A percentile compares a stretch with the other conserved stretches of the same genome.
These are phyloP conservation scores for Ischnura elegans DNA, from an alignment of 2,888 invertebrate species.

Conservation along the genomic window DNA sequence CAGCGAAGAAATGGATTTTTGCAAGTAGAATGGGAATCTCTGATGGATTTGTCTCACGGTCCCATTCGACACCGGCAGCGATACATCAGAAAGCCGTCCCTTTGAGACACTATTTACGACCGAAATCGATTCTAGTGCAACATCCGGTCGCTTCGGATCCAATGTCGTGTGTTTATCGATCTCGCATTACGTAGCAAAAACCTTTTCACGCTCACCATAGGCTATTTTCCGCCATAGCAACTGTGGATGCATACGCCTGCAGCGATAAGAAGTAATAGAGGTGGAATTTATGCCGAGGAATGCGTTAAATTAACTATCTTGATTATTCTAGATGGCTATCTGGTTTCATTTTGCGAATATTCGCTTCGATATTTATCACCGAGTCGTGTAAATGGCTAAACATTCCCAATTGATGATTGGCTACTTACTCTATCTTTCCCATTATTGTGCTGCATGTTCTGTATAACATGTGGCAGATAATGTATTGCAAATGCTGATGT, in stretches of 20 bases:
- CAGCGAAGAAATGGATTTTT: no score
- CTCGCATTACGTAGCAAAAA: conserved; percentile 6
- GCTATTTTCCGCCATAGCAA: neutral
- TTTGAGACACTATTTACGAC: neutral
- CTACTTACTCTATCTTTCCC: neutral
- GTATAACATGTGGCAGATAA: neutral
- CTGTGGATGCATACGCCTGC: neutral
- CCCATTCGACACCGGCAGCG: no score
- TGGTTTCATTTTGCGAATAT: neutral
- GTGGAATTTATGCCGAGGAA: neutral
- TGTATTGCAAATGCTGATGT: no score
- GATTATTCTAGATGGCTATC: conserved; percentile 16
- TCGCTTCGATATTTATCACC: no score
- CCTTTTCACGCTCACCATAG: neutral
- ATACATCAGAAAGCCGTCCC: no score
- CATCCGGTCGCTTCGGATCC: conserved; percentile 4
- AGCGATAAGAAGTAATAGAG: neutral
- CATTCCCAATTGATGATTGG: neutral
- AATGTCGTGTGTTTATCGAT: neutral
- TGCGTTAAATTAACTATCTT: neutral
- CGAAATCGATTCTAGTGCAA: neutral
- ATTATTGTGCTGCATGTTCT: neutral
- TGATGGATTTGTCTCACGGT: no score
- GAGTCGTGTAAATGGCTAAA: no score
- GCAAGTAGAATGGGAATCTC: no score